phyloP scores from a whole-genome alignment of 2,113 vertebrate species.

The Madoqua kirkii region DNA sequence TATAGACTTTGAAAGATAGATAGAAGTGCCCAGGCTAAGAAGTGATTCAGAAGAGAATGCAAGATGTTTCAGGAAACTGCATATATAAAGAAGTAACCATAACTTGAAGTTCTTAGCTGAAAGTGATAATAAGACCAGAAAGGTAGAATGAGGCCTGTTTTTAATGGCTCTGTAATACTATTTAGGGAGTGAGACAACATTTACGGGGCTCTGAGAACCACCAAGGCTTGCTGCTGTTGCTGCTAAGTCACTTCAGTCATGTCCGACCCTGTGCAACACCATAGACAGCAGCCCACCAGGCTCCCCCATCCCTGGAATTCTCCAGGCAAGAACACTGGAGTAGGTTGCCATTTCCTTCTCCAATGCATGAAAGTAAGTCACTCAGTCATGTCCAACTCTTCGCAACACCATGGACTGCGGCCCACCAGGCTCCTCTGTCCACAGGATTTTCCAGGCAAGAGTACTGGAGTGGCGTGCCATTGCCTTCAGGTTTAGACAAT shows the following conservation, averaged over 20 bases:
- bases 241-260: too few species aligned
- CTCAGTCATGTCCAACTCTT: too few species aligned
- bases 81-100: neutral
- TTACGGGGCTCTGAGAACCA: neutral
- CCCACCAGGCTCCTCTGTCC: too few species aligned
- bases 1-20: neutral
- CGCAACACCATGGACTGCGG: accelerated
- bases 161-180: neutral
- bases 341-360: too few species aligned
- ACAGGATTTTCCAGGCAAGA: too few species aligned
- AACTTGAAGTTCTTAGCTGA: neutral
- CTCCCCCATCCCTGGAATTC: too few species aligned
- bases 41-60: neutral
- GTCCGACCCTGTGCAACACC: too few species aligned
- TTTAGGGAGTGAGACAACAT: neutral
- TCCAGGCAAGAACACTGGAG: too few species aligned
- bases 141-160: neutral
- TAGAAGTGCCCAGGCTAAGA: neutral
- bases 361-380: too few species aligned
- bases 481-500: neutral
- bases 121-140: neutral
- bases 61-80: neutral
- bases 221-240: neutral
- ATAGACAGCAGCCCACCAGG: too few species aligned
- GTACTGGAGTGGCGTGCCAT: too few species aligned